A percentile compares a stretch with the other conserved stretches of the same genome.
phyloP scores from a whole-genome alignment of 2,888 invertebrate species.

The Stomorhina lunata region DNA sequence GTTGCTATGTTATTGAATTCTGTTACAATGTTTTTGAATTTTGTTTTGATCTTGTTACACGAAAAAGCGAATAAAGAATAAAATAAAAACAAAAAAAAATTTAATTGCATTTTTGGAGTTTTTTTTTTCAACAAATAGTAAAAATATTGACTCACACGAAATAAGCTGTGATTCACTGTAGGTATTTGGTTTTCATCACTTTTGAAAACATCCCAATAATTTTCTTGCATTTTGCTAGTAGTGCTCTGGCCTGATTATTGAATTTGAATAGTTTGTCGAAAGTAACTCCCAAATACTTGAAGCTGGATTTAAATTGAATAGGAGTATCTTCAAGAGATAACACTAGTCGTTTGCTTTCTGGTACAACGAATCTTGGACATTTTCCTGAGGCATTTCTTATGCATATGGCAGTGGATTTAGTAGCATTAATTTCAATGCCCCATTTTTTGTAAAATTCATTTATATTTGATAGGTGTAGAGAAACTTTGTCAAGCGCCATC shows the following conservation, averaged over 20 bases:
- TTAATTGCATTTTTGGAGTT: too few relatives aligned
- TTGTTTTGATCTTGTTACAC: too few relatives aligned
- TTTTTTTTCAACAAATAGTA: too few relatives aligned
- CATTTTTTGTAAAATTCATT: neutral
- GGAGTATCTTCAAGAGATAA: too few relatives aligned
- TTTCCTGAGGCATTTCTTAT: too few relatives aligned
- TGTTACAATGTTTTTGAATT: too few relatives aligned
- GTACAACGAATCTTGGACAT: neutral
- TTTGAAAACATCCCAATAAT: neutral
- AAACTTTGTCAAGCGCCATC: neutral
- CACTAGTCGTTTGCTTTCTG: too few relatives aligned
- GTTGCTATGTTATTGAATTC: too few relatives aligned
- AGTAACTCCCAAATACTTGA: neutral
- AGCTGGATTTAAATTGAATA: neutral
- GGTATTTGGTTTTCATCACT: neutral
- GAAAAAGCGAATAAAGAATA: too few relatives aligned
- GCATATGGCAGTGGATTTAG: neutral
- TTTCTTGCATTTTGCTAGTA: neutral
- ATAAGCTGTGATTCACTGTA: too few relatives aligned
- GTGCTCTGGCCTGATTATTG: neutral
- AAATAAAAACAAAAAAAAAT: too few relatives aligned
- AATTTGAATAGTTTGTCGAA: neutral
- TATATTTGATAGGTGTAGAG: neutral
- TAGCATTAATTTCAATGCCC: neutral
- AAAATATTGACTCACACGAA: too few relatives aligned